Evolutionary conservation across 2,797 vertebrate species (phyloP), one percentile per base, ranked within the genome.

Genomic region (Coccyzus lansbergi): DNA sequence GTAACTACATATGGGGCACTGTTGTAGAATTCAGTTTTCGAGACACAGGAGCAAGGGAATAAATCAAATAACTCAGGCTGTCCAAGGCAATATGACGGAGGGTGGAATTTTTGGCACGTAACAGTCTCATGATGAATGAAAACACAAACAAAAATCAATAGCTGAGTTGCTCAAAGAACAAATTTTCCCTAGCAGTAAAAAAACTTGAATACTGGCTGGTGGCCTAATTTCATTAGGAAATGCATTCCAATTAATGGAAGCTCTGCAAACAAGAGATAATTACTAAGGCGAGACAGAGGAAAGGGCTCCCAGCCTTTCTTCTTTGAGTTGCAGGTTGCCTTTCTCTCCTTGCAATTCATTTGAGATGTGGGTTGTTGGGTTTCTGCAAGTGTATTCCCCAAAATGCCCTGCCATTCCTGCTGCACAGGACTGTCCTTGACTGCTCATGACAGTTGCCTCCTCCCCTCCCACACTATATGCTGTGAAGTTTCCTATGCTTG

Each of bases 101-200:
- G 4, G 5, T 90, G 89, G 95, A 95, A 96, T 94, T 96, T 95
- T 93, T 96, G 94, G 96, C 94, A 96, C n/a, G 2, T 82, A 90
- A 74, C 86, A 92, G 79, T 90, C 91, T 96, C 81, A 93, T 89
- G 94, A 96, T 93, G 95, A 95, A 97, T 97, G 95, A 96, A 96
- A 97, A 95, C 91, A 96, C 92, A 96, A 96, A 96, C 92, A 95
- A 96, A 97, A 97, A 97, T 97, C 97, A 96, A 96, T 96, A 93
- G 92, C 83, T 88, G 78, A 92, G 81, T 84, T 96, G 94, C 92
- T 96, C 91, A 95, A 96, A 96, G 93, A 96, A 95, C 95, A 93
- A 94, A 92, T 97, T 96, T 95, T 95, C 92, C 93, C 92, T 88
- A 93, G 90, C 95, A 92, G 80, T 96, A 95, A 94, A 95, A 96